Evolutionary conservation across 2,113 vertebrate genomes (phyloP), one percentile per base, ranked within the genome.

Genomic region (Cervus canadensis): DNA sequence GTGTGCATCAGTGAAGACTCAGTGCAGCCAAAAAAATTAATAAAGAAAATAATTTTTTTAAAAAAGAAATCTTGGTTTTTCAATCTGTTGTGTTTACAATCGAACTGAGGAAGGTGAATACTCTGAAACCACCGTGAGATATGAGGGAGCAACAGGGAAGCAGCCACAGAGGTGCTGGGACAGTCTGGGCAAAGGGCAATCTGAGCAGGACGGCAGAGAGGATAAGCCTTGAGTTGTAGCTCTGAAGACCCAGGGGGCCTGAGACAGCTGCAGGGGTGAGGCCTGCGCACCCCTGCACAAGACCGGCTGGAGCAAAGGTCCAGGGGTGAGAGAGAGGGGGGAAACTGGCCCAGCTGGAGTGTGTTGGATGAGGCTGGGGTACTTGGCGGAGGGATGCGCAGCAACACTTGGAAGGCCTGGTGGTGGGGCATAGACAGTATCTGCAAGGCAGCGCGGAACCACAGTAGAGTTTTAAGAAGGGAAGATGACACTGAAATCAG

Each of bases 401-500:
- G 56, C 50, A 21, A 40, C 30, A 0, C 67, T 52, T 33, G 84
- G 84, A 62, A 25, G 40, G 16, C 59, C 82, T 56, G 19, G 13
- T 15, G 16, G 25, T 54, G 40, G 21, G 1, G 33, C 19, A 3
- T 13, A 28, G 88, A 23, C 1, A 2, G 1, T 25, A 6, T 36
- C 48, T 28, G 36, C 17, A 36, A 71, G 56, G 33, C 21, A 33
- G 40, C 5, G 2, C 14, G 48, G 84, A 28, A 40, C 28, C 14
- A 4, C 0, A 0, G 43, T 1, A 36, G 36, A 26, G 28, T 52
- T 36, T 33, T 81, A 62, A 40, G 43, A 14, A 30, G 43, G 26
- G 36, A 23, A 6, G 9, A 23, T 64, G 45, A 54, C 15, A 15
- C 83, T 40, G 87, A 96, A 52, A 71, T 78, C 12, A 23, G 36